phyloP scores from a whole-genome alignment of 37 sponge, comb jelly and placozoan genomes.

The Ephydatia muelleri region DNA sequence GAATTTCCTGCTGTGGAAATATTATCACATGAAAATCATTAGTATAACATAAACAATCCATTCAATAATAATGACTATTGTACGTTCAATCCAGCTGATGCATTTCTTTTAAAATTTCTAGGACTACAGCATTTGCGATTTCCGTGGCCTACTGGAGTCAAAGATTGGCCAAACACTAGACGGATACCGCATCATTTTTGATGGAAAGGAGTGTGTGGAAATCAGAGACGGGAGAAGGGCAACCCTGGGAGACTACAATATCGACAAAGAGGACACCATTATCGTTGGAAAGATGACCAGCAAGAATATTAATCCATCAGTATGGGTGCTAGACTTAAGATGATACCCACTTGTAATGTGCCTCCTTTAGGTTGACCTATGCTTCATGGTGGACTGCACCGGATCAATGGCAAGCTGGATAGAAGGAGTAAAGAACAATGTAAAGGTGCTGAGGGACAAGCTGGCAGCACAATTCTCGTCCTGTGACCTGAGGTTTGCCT shows the following conservation, averaged over 20 bases:
- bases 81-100: not conserved
- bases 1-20: no score
- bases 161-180: slow-evolving; percentile 16
- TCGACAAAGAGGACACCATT: slow-evolving; percentile 41
- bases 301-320: slow-evolving; percentile 64
- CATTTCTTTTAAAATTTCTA: not conserved
- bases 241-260: slow-evolving; percentile 37
- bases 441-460: slow-evolving; percentile 47
- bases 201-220: slow-evolving; percentile 28
- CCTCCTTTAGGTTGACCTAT: slow-evolving; percentile 54
- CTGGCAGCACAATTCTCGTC: slow-evolving; percentile 48
- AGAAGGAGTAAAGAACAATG: slow-evolving; percentile 69
- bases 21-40: no score
- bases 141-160: slow-evolving; percentile 23
- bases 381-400: slow-evolving; percentile 81
- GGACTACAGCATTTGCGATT: slow-evolving; percentile 26
- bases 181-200: slow-evolving; percentile 34
- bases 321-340: not conserved
- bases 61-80: no score
- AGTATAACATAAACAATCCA: no score
- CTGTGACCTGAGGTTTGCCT: slow-evolving; percentile 74
- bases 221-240: slow-evolving; percentile 31
- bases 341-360: not conserved
- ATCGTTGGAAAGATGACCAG: slow-evolving; percentile 45
- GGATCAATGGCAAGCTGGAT: slow-evolving; percentile 68